A percentile compares a stretch with the other conserved stretches of the same genome.
Evolutionary conservation across 1,140 invertebrate genomes (phyloP).

Genomic region (Drosophila bocki): DNA sequence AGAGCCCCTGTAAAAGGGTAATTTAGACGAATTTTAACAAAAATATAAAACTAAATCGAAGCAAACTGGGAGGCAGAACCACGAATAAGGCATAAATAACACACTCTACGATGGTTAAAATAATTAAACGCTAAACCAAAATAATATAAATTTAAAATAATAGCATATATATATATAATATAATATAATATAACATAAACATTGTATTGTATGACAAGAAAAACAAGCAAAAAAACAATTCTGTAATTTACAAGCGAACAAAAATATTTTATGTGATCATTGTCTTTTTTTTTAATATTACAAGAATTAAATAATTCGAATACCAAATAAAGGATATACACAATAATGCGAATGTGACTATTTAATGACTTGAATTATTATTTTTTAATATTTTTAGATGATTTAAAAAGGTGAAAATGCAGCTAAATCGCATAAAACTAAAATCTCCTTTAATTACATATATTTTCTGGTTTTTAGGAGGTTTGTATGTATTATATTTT

Average conservation of each 20-base stretch:
- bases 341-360: slow-evolving; percentile 27
- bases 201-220: slow-evolving; percentile 78
- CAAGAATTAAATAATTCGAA: slow-evolving; percentile 82
- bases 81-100: slow-evolving; percentile 24
- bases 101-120: slow-evolving; percentile 50
- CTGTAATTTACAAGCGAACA: slow-evolving; percentile 72
- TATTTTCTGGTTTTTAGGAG: too few relatives aligned
- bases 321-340: slow-evolving; percentile 78
- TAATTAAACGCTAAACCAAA: slow-evolving; percentile 64
- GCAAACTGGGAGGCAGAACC: slow-evolving; percentile 9
- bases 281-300: slow-evolving; percentile 83
- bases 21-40: slow-evolving; percentile 82
- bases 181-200: slow-evolving; percentile 65
- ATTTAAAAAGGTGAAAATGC: too few relatives aligned
- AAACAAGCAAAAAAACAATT: slow-evolving; percentile 57
- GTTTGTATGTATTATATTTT: background rate
- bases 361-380: background rate
- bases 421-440: too few relatives aligned
- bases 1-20: slow-evolving; percentile 44
- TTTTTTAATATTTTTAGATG: too few relatives aligned
- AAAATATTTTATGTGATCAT: slow-evolving; percentile 84
- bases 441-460: too few relatives aligned
- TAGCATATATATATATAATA: slow-evolving; percentile 36
- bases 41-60: slow-evolving; percentile 30
- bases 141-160: slow-evolving; percentile 50